Evolutionary conservation across 2,113 vertebrate genomes (phyloP).

Genomic region (Anseranas semipalmata): DNA sequence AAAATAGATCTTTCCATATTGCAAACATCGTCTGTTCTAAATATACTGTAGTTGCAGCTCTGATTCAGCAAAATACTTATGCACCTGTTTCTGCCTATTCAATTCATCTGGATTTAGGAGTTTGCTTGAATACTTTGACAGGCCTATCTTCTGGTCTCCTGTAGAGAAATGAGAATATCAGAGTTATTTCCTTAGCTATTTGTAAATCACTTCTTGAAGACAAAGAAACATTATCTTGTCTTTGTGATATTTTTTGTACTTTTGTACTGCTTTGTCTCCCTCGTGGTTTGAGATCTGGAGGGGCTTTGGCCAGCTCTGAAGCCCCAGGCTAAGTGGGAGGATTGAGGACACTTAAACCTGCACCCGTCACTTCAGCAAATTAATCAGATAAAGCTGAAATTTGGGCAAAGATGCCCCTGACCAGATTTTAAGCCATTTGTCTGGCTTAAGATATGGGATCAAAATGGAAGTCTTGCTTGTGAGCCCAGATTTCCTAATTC

Average conservation of each 20-base stretch:
- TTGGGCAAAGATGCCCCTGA: not conserved
- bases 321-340: not conserved
- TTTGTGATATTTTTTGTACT: not conserved
- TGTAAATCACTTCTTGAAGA: not conserved
- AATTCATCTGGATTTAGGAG: not conserved
- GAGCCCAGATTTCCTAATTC: not conserved
- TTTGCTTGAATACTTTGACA: not conserved
- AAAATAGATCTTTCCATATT: not conserved
- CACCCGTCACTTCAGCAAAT: not conserved
- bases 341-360: not conserved
- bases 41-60: not conserved
- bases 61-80: not conserved
- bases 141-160: not conserved
- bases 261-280: not conserved
- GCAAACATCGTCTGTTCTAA: not conserved
- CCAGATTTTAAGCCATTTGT: not conserved
- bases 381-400: not conserved
- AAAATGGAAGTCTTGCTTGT: not conserved
- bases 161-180: not conserved
- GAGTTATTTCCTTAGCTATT: not conserved
- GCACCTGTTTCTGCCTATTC: not conserved
- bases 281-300: not conserved
- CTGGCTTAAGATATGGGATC: not conserved
- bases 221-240: not conserved
- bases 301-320: not conserved